These are phyloP conservation scores for Drosophila tsacasi DNA, from an alignment of 1,140 invertebrate species.

Conservation along the genomic window DNA sequence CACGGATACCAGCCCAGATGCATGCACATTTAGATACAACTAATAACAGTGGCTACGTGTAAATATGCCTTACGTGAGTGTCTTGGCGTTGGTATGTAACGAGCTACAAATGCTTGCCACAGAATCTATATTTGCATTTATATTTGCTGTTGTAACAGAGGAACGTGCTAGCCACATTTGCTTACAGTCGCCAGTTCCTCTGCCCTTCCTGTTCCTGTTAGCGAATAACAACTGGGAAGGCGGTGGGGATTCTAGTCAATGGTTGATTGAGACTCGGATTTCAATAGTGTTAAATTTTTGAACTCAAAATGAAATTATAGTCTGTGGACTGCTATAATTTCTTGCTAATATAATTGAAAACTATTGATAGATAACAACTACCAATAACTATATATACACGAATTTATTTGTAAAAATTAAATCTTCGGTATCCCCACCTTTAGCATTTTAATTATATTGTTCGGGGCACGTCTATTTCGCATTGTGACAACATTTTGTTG, in stretches of 20 bases:
- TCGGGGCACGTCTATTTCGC: background rate
- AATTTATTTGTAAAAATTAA: no score
- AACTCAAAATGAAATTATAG: background rate
- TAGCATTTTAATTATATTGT: background rate
- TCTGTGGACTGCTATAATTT: background rate
- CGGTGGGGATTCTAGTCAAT: background rate
- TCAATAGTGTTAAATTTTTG: background rate
- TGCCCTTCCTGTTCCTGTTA: background rate
- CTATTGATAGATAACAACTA: background rate
- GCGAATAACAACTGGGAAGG: constrained; percentile 5
- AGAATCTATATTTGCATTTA: constrained; percentile 79
- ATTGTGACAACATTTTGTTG: constrained; percentile 12
- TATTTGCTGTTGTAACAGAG: constrained; percentile 68
- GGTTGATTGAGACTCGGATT: background rate
- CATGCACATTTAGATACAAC: constrained; percentile 26
- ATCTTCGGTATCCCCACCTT: background rate
- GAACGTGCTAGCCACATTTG: constrained; percentile 71
- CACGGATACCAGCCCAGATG: constrained; percentile 1
- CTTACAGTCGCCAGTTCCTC: constrained; percentile 14
- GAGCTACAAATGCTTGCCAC: constrained; percentile 77
- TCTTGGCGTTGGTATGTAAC: constrained; percentile 50
- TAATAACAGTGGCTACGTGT: constrained; percentile 44
- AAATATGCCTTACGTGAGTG: constrained; percentile 37
- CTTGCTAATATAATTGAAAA: background rate
- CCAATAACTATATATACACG: background rate